A percentile compares a stretch with the other conserved stretches of the same genome.
Conservation (phyloP, 2,113 vertebrate species). For the Oncorhynchus masou region DNA sequence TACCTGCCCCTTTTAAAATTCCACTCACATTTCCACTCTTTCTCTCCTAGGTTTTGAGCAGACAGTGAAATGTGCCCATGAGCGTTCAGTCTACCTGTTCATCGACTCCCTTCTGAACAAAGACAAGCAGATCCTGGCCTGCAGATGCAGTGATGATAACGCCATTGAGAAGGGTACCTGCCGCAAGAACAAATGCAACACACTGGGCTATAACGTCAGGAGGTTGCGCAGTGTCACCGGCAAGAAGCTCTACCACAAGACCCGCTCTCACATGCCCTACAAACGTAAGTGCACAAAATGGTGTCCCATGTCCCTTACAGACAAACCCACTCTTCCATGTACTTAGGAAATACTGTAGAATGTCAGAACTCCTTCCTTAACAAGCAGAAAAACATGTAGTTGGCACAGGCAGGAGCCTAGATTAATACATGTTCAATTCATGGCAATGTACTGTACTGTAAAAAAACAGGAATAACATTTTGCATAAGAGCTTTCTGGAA, state of each 20-base stretch:
- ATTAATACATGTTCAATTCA: not conserved
- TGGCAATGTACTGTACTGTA: not conserved
- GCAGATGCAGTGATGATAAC: slow-evolving; percentile 81
- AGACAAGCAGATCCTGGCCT: slow-evolving; percentile 81
- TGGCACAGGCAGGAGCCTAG: too few species aligned
- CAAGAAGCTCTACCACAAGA: slow-evolving; percentile 83
- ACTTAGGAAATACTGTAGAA: too few species aligned
- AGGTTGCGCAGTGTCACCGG: slow-evolving; percentile 64
- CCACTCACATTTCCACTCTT: not conserved
- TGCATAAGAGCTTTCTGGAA: not conserved
- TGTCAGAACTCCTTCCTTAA: too few species aligned
- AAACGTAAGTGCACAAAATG: slow-evolving; percentile 75
- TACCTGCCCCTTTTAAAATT: not conserved
- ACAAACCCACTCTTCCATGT: not conserved
- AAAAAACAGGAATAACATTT: not conserved
- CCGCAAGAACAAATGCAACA: slow-evolving; percentile 84
- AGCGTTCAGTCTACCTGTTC: slow-evolving; percentile 90
- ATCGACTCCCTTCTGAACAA: slow-evolving; percentile 87
- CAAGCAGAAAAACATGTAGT: too few species aligned
- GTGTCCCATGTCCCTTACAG: not conserved
- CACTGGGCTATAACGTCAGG: slow-evolving; percentile 83
- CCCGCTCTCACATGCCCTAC: slow-evolving; percentile 82
- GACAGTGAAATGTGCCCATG: slow-evolving; percentile 92
- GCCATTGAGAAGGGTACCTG: slow-evolving; percentile 87
- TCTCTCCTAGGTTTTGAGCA: slow-evolving; percentile 78